Percentiles rank a stretch among this genome's conserved stretches.
Evolutionary conservation across 1,140 invertebrate genomes (phyloP).

Genomic region (Colletes latitarsis): DNA sequence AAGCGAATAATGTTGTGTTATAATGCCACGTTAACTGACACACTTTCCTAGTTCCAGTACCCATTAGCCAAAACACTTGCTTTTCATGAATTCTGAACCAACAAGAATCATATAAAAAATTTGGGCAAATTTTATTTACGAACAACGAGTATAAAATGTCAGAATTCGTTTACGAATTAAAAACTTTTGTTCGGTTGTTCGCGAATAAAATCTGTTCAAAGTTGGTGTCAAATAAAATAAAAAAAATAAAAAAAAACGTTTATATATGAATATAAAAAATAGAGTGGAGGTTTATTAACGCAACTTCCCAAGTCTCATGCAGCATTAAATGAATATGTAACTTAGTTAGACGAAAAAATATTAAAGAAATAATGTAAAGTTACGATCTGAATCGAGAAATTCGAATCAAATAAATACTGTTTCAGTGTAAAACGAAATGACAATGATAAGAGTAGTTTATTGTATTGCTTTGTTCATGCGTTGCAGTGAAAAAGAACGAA

Average conservation of each 20-base stretch:
- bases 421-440: conserved; percentile 6
- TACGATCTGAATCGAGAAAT: not conserved
- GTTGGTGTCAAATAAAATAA: no score
- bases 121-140: no score
- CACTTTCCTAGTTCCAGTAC: conserved; percentile 13
- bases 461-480: conserved; percentile 16
- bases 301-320: conserved; percentile 81
- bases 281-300: conserved; percentile 71
- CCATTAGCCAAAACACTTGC: not conserved
- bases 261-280: conserved; percentile 4
- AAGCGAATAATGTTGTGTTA: conserved; percentile 14
- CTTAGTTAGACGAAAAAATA: conserved; percentile 5
- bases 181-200: no score
- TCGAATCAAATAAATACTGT: not conserved
- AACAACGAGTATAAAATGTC: no score
- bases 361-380: conserved; percentile 3
- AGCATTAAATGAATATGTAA: conserved; percentile 39
- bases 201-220: no score
- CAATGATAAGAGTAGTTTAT: conserved; percentile 1
- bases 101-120: not conserved
- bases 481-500: conserved; percentile 21
- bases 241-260: not conserved
- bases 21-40: conserved; percentile 15
- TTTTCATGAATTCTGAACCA: not conserved
- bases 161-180: no score